Evolutionary conservation across 2,888 invertebrate genomes (phyloP), one percentile per base, ranked within the genome.

Genomic region (Diogma glabrata): DNA sequence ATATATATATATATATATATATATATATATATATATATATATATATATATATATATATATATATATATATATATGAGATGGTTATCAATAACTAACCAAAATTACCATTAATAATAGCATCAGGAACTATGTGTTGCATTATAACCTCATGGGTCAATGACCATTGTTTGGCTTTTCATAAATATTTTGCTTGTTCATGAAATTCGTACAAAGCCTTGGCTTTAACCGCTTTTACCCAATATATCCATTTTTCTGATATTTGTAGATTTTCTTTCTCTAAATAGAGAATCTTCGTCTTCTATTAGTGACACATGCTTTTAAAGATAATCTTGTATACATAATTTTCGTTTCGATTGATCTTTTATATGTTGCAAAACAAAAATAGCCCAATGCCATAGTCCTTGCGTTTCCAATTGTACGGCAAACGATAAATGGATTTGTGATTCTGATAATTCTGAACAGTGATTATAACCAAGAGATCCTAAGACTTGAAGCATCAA

Each of bases 301-400:
- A 70, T 66, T 47, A 75, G 70, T 16, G 70, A 71, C 6, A 87
- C 76, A 69, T 90, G 81, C 1, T 88, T 79, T 17, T 80, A 78
- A 6, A 93, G 61, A 46, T 87, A 71, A 48, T 79, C 77, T 57
- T 78, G 77, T 6, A 91, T 77, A 0, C 82, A 74, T 28, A 76
- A 73, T 56, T 77, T 77, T 6, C 87, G 79, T 6, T 80, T 75
- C 64, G 61, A 58, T 3, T 67, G 67, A 52, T 84, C 72, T 10
- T 79, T 75, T 14, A 86, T 73, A 64, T 85, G 84, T 1, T 82
- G 64, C 20, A 90, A 70, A 1, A 86, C 87, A 65, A 87, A 92
- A 22, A 89, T 75, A 0, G 93, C 84, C 79, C 89, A 87, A 38
- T 91, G 84, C 90, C 93, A 95, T 22, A 84, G 70, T 1, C 86